phyloP scores from a whole-genome alignment of 2,113 vertebrate genomes.

The Heterochromis multidens region DNA sequence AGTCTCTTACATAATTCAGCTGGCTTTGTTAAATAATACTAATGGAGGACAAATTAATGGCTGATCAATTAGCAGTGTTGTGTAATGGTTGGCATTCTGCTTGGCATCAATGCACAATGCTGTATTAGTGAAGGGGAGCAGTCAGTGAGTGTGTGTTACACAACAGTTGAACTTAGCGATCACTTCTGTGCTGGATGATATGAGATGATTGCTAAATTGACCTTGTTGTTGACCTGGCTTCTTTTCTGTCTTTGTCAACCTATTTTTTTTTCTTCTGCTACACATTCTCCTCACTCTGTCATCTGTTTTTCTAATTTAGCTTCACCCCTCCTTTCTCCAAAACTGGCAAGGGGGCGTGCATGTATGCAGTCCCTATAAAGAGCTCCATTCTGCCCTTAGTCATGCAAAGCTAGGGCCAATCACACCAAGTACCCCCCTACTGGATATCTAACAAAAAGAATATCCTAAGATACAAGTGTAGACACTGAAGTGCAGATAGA shows the following conservation, averaged over 20 bases:
- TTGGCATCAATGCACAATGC: conserved; percentile 27
- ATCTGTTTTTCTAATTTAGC: conserved; percentile 37
- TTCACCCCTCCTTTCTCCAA: not conserved
- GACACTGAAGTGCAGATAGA: conserved; percentile 3
- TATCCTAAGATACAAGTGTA: conserved; percentile 5
- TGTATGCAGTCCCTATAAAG: not conserved
- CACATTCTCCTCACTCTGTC: conserved; percentile 1
- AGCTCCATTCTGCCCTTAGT: not conserved
- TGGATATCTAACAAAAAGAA: conserved; percentile 6
- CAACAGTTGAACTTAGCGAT: conserved; percentile 3
- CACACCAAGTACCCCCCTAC: not conserved
- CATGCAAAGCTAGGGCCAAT: not conserved
- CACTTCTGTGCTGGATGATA: not conserved
- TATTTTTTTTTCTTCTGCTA: not conserved
- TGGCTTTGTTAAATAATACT: conserved; percentile 18
- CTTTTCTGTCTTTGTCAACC: not conserved
- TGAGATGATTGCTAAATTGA: not conserved
- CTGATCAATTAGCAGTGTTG: conserved; percentile 44
- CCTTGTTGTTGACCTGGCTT: not conserved
- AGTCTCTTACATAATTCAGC: conserved; percentile 10
- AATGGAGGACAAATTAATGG: conserved; percentile 30
- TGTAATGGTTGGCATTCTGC: conserved; percentile 32
- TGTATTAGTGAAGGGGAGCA: not conserved
- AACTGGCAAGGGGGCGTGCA: not conserved
- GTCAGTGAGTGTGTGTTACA: conserved; percentile 12